phyloP scores from a whole-genome alignment of 2,113 vertebrate species.

The Centropristis striata region DNA sequence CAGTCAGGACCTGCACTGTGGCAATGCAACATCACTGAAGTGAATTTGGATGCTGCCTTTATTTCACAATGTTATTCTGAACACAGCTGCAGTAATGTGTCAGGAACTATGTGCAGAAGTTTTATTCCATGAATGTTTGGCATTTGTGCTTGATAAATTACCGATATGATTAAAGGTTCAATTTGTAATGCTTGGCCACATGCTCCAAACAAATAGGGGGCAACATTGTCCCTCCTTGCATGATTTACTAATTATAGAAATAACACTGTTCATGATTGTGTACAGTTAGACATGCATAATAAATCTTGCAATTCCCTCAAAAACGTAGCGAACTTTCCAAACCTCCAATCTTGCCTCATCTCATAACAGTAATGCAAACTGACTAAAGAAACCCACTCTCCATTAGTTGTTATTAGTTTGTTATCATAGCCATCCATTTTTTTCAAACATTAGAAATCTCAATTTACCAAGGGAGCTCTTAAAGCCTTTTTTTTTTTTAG shows the following conservation, averaged over 20 bases:
- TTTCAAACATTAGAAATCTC: slow-evolving; percentile 1
- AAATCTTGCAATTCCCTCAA: too few relatives aligned
- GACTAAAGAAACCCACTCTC: not conserved
- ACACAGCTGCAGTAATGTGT: not conserved
- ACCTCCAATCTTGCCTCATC: too few relatives aligned
- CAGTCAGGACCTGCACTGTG: not conserved
- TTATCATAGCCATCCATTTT: not conserved
- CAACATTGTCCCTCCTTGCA: too few relatives aligned
- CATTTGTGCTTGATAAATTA: not conserved
- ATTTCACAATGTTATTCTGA: slow-evolving; percentile 12
- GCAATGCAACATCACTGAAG: slow-evolving; percentile 5
- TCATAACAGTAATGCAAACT: too few relatives aligned
- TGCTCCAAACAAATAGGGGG: not conserved
- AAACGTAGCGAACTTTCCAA: too few relatives aligned
- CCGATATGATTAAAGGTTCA: not conserved
- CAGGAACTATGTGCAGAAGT: too few relatives aligned
- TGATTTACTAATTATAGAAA: too few relatives aligned
- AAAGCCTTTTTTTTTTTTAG: not conserved
- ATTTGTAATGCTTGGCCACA: not conserved
- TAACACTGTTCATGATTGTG: too few relatives aligned
- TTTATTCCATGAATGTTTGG: not conserved
- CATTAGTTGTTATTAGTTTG: slow-evolving; percentile 10
- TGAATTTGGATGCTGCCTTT: not conserved
- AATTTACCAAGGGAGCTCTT: not conserved
- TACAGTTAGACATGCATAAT: too few relatives aligned